A percentile compares a stretch with the other conserved stretches of the same genome.
phyloP scores from a whole-genome alignment of 64 coral and sea anemone genomes.

The Anthopleura sola region DNA sequence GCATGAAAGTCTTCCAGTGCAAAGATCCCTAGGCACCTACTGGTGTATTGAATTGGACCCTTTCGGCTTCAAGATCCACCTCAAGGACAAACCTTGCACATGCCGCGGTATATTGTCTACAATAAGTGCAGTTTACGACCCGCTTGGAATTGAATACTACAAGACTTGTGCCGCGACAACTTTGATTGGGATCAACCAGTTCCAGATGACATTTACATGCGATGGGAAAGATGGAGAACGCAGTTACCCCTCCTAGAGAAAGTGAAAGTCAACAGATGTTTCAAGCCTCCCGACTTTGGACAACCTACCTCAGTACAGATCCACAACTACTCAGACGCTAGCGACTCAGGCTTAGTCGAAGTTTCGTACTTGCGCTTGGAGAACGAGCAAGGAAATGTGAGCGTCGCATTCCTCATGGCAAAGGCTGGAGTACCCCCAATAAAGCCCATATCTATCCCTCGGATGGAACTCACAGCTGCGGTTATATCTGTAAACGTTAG shows the following conservation, averaged over 20 bases:
- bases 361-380: conserved; percentile 40
- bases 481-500: conserved; percentile 31
- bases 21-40: conserved; percentile 23
- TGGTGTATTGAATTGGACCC: conserved; percentile 37
- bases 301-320: conserved; percentile 21
- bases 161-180: conserved; percentile 36
- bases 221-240: conserved; percentile 48
- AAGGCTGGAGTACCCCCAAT: conserved; percentile 35
- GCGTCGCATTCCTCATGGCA: conserved; percentile 33
- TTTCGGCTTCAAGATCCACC: not conserved
- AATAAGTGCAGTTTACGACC: conserved; percentile 29
- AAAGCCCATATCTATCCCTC: conserved; percentile 26
- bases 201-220: conserved; percentile 31
- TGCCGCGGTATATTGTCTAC: conserved; percentile 24
- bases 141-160: conserved; percentile 18
- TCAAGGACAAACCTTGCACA: conserved; percentile 30
- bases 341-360: conserved; percentile 32
- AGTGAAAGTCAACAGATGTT: conserved; percentile 18
- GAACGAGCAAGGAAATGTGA: conserved; percentile 4
- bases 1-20: conserved; percentile 22
- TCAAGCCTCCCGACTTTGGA: conserved; percentile 48
- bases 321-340: conserved; percentile 40
- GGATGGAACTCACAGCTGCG: conserved; percentile 28
- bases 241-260: conserved; percentile 38
- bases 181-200: conserved; percentile 39